Evolutionary conservation across 2,113 vertebrate genomes (phyloP), one percentile per base, ranked within the genome.

Genomic region (Gnathonemus echidnorhynchus): DNA sequence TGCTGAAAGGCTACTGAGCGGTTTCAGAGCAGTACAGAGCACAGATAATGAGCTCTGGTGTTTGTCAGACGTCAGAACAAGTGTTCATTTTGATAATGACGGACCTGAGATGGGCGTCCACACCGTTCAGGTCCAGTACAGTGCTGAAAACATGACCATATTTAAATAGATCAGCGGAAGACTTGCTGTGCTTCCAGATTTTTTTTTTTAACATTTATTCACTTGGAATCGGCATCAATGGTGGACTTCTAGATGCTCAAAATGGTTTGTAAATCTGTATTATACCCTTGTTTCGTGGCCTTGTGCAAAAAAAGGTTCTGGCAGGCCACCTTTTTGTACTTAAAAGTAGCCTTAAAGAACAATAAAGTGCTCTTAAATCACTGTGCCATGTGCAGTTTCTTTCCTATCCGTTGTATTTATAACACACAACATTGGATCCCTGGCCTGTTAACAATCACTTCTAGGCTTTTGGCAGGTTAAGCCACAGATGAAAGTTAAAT

Each of bases 301-400:
- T 97, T 97, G 96, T 97, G 95, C 96, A 97, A 96, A 96, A 93
- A 97, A 98, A 98, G 97, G 97, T 97, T 97, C 98, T 98, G 98
- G 98, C 97, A 97, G 98, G 98, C 98, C 98, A 98, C 97, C 96
- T 97, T 97, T 99, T 98, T 99, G 97, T 99, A 99, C 97, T 98
- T 97, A 96, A 98, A 97, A 98, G 97, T 98, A 99, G 98, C 98
- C 98, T 98, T 97, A 96, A 98, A 97, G 98, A 99, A 98, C 98
- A 99, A 99, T 99, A 99, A 99, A 99, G 97, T 98, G 98, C 98
- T 99, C 98, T 99, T 98, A 99, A 98, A 98, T 97, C 96, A 97
- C 95, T n/a, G 48, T 48, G 85, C 93, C 83, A 86, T 86, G 13
- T 87, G 0, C 39, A 2, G 24, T 46, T 58, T 11, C 45, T 70